Evolutionary conservation across 2,797 vertebrate genomes (phyloP).

Genomic region (Lutjanus argentimaculatus): DNA sequence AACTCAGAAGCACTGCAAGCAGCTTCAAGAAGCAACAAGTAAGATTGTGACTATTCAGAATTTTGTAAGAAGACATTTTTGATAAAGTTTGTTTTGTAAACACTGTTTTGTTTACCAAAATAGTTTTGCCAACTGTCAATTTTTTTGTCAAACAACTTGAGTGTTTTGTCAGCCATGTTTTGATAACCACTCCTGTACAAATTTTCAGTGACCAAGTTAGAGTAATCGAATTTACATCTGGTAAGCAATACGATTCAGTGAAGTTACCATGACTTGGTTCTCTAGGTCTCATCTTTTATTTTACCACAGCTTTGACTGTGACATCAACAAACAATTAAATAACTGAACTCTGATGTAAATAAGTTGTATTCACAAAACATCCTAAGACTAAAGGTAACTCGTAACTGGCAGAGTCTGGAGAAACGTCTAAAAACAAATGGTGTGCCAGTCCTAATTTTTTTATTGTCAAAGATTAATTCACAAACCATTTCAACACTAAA

Average conservation of each 20-base stretch:
- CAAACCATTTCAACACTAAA: too few species aligned
- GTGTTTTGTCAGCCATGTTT: not conserved
- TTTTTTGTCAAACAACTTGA: too few species aligned
- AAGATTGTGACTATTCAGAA: slow-evolving; percentile 52
- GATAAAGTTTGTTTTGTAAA: not conserved
- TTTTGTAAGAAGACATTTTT: not conserved
- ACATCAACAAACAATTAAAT: too few species aligned
- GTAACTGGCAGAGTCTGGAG: too few species aligned
- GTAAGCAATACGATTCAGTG: not conserved
- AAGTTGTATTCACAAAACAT: too few species aligned
- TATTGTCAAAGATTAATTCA: too few species aligned
- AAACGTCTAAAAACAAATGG: too few species aligned
- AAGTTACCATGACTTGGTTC: not conserved
- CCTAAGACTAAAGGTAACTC: too few species aligned
- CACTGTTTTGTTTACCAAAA: not conserved
- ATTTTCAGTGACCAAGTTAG: not conserved
- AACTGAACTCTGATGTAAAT: too few species aligned
- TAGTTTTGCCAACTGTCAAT: not conserved
- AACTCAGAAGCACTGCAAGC: slow-evolving; percentile 80
- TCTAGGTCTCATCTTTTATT: not conserved
- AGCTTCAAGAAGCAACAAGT: slow-evolving; percentile 89
- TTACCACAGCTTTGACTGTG: slow-evolving; percentile 1
- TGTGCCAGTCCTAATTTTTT: too few species aligned
- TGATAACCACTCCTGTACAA: not conserved
- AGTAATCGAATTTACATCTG: not conserved